Evolutionary conservation across 2,113 vertebrate genomes (phyloP).

Genomic region (Mungos mungo): DNA sequence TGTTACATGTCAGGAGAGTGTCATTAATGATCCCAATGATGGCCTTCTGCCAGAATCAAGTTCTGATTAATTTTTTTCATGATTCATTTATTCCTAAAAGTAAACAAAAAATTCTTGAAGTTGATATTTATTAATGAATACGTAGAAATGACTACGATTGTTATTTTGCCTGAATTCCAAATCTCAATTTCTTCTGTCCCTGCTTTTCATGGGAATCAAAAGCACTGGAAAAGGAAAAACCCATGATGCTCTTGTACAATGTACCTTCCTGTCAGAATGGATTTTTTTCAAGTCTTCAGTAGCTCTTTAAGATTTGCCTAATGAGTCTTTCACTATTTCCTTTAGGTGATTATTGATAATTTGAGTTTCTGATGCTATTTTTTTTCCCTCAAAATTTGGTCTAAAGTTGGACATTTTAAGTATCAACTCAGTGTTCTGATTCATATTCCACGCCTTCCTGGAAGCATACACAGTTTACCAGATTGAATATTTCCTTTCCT

Average conservation of each 20-base stretch:
- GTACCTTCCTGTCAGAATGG: not conserved
- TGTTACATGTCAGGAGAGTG: constrained; percentile 51
- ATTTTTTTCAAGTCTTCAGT: not conserved
- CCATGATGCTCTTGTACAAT: not conserved
- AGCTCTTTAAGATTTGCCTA: not conserved
- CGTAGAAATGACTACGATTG: not conserved
- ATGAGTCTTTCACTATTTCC: not conserved
- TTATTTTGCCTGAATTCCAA: not conserved
- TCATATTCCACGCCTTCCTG: not conserved
- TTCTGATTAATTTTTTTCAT: constrained; percentile 61
- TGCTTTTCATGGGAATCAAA: not conserved
- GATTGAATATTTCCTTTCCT: not conserved
- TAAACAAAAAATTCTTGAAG: not conserved
- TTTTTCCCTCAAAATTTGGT: not conserved
- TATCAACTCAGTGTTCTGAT: not conserved
- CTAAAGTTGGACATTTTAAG: not conserved
- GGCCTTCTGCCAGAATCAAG: constrained; percentile 18
- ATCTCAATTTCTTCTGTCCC: not conserved
- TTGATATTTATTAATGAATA: not conserved
- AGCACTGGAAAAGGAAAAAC: not conserved
- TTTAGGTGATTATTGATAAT: not conserved
- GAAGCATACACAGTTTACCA: not conserved
- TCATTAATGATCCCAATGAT: constrained; percentile 46
- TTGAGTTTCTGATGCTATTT: not conserved
- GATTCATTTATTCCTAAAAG: constrained; percentile 26